Percentiles rank a stretch among this genome's conserved stretches.
phyloP scores from a whole-genome alignment of 2,797 vertebrate species.

The Mergus octosetaceus region DNA sequence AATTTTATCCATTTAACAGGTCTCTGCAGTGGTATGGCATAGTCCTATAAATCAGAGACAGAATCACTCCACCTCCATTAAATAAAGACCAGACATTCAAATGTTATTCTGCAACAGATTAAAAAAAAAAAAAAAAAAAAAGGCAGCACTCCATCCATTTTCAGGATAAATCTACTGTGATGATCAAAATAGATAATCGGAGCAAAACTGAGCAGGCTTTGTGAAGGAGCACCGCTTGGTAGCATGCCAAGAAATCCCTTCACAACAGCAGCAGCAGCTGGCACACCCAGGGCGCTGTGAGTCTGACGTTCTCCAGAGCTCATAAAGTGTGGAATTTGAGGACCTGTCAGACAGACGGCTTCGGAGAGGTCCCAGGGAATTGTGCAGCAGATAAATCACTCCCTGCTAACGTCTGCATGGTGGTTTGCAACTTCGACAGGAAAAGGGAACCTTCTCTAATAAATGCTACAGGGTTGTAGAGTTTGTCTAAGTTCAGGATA shows the following conservation, averaged over 20 bases:
- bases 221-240: neutral
- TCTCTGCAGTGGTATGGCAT: neutral
- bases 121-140: neutral
- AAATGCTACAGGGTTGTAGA: neutral
- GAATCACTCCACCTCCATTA: neutral
- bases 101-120: neutral
- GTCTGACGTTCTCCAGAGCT: neutral
- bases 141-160: neutral
- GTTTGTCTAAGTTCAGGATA: neutral
- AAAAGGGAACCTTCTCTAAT: neutral
- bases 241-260: neutral
- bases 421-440: neutral
- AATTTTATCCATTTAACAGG: neutral
- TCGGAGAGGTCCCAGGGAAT: neutral
- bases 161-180: neutral
- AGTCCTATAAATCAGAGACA: neutral
- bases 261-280: neutral
- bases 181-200: neutral
- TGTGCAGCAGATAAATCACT: neutral
- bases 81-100: neutral
- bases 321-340: neutral
- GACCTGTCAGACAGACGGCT: neutral
- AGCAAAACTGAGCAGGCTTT: neutral
- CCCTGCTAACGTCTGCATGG: neutral
- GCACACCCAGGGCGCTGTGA: neutral